Evolutionary conservation across 2,888 invertebrate species (phyloP).

Genomic region (Merodon equestris): DNA sequence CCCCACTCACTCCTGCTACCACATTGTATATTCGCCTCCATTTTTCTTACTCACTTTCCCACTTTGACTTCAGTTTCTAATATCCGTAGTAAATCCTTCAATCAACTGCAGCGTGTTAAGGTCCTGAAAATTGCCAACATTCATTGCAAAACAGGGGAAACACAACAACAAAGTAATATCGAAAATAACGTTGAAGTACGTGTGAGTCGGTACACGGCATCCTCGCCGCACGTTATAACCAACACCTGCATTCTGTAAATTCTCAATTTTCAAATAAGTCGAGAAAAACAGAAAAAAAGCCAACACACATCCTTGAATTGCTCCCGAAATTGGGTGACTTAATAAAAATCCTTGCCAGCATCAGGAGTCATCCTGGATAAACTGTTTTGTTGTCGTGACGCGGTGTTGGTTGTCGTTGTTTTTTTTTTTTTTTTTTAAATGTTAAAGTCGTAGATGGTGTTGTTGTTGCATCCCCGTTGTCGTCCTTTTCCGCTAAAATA

Average conservation of each 20-base stretch:
- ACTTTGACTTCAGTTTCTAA: conserved; percentile 1
- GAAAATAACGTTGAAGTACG: conserved; percentile 18
- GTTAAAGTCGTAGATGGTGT: not conserved
- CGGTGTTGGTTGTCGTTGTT: conserved; percentile 14
- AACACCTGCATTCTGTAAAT: conserved; percentile 52
- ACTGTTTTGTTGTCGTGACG: conserved; percentile 43
- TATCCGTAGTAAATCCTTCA: conserved; percentile 55
- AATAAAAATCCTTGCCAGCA: conserved; percentile 36
- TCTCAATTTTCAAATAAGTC: conserved; percentile 58
- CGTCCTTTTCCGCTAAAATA: conserved; percentile 58
- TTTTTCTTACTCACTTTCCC: too few species aligned
- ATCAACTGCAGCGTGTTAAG: conserved; percentile 55
- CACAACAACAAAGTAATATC: conserved; percentile 12
- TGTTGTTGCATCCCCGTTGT: conserved; percentile 10
- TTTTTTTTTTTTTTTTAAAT: conserved; percentile 9
- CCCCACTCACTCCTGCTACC: too few species aligned
- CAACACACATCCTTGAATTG: conserved; percentile 16
- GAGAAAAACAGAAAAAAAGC: conserved; percentile 7
- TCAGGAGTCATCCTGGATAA: conserved; percentile 56
- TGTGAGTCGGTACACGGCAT: conserved; percentile 18
- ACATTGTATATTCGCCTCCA: too few species aligned
- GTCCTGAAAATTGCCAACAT: conserved; percentile 54
- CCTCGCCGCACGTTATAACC: conserved; percentile 29
- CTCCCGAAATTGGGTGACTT: conserved; percentile 62
- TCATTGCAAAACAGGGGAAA: conserved; percentile 1